Evolutionary conservation across 2,113 vertebrate species (phyloP).

Genomic region (Psilopogon haemacephalus): DNA sequence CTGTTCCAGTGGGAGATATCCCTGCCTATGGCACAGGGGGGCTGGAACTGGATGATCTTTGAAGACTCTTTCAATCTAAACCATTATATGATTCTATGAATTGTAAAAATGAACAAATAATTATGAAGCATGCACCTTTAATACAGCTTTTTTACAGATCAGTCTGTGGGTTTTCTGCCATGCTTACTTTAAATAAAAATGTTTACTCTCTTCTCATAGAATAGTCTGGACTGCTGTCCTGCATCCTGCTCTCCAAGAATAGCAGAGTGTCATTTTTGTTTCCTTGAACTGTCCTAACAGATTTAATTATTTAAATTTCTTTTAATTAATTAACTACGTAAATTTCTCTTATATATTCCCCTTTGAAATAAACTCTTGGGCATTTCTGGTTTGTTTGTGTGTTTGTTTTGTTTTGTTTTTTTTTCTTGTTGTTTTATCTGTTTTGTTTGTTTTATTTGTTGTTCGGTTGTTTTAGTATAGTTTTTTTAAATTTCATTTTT

Average conservation of each 20-base stretch:
- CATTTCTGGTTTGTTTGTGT: neutral
- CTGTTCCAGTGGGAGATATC: too few relatives aligned
- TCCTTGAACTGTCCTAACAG: neutral
- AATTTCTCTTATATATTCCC: neutral
- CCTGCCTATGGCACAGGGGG: too few relatives aligned
- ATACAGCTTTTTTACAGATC: neutral
- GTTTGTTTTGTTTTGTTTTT: neutral
- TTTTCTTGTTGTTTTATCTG: neutral
- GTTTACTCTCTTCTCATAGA: neutral
- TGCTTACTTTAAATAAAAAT: too few relatives aligned
- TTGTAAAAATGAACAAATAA: neutral
- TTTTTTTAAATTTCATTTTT: too few relatives aligned
- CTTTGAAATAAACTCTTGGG: neutral
- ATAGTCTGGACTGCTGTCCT: neutral
- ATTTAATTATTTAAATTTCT: neutral
- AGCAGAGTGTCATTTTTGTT: neutral
- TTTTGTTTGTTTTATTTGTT: neutral
- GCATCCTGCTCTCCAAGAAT: neutral
- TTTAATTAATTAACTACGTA: neutral
- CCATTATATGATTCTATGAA: too few relatives aligned
- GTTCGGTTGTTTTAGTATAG: too few relatives aligned
- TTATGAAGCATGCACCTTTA: neutral
- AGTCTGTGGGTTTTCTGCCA: neutral
- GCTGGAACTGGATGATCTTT: too few relatives aligned
- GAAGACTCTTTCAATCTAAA: too few relatives aligned